These are phyloP conservation scores for Bujurquina vittata DNA, from an alignment of 2,113 vertebrate species.

Conservation along the genomic window DNA sequence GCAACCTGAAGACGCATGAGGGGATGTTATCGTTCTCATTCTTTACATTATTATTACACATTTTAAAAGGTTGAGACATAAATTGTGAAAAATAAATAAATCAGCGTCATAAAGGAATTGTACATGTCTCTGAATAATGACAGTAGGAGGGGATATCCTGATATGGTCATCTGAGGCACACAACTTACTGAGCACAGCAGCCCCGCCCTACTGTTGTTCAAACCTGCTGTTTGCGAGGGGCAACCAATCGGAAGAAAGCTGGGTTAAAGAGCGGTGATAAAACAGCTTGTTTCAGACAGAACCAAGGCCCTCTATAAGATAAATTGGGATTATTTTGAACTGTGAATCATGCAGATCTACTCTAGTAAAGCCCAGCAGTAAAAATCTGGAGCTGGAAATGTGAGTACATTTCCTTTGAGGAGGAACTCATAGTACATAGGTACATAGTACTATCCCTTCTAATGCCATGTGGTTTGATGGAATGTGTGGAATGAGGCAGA, in stretches of 20 bases:
- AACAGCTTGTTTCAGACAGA: background rate
- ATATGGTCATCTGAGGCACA: too few relatives aligned
- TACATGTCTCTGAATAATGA: too few relatives aligned
- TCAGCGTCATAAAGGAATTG: background rate
- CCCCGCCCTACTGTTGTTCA: too few relatives aligned
- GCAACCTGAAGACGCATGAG: background rate
- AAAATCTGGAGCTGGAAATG: background rate
- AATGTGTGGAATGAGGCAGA: conserved; percentile 59
- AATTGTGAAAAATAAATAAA: background rate
- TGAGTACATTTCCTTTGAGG: background rate
- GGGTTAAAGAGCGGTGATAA: background rate
- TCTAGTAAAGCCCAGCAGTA: background rate
- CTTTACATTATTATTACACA: background rate
- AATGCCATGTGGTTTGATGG: conserved; percentile 5
- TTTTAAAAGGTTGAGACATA: background rate
- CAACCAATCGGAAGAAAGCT: too few relatives aligned
- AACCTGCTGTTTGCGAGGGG: too few relatives aligned
- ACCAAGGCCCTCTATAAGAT: background rate
- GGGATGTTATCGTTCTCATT: background rate
- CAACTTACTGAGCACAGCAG: too few relatives aligned
- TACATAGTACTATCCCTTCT: background rate
- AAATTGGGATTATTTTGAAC: background rate
- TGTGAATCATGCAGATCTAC: background rate
- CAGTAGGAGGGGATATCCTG: too few relatives aligned
- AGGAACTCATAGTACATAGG: too few relatives aligned